Evolutionary conservation across 2,797 vertebrate species (phyloP).

Genomic region (Sebastes oblongus): DNA sequence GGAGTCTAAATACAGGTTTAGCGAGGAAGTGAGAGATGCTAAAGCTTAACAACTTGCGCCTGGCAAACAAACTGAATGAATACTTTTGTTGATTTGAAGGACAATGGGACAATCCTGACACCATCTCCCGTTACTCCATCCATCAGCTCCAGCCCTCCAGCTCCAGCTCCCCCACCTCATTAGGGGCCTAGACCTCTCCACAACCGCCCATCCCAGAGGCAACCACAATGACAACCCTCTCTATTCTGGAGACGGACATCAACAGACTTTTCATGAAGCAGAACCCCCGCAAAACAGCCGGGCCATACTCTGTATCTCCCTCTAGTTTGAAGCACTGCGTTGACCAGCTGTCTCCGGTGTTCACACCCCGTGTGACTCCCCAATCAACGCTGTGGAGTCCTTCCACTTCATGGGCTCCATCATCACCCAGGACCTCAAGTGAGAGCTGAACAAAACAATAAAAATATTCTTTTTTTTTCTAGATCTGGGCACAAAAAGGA

Average conservation of each 20-base stretch:
- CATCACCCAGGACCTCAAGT: no score
- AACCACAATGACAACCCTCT: background rate
- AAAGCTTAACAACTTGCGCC: background rate
- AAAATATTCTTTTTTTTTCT: no score
- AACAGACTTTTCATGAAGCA: background rate
- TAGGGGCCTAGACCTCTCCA: background rate
- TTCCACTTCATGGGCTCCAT: no score
- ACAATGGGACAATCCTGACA: background rate
- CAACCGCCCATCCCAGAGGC: background rate
- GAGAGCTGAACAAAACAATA: no score
- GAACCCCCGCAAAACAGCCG: background rate
- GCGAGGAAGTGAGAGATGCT: no score
- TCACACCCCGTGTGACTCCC: no score
- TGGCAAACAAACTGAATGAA: background rate
- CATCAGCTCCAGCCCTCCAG: background rate
- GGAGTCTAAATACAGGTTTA: no score
- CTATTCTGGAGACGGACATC: background rate
- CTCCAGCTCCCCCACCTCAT: background rate
- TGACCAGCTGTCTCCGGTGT: no score
- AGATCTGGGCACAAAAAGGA: no score
- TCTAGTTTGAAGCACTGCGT: no score
- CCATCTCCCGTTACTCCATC: background rate
- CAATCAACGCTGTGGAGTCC: no score
- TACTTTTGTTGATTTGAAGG: background rate
- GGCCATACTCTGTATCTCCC: background rate